Conservation (phyloP, 2,113 vertebrate genomes). For the Serilophus lunatus region DNA sequence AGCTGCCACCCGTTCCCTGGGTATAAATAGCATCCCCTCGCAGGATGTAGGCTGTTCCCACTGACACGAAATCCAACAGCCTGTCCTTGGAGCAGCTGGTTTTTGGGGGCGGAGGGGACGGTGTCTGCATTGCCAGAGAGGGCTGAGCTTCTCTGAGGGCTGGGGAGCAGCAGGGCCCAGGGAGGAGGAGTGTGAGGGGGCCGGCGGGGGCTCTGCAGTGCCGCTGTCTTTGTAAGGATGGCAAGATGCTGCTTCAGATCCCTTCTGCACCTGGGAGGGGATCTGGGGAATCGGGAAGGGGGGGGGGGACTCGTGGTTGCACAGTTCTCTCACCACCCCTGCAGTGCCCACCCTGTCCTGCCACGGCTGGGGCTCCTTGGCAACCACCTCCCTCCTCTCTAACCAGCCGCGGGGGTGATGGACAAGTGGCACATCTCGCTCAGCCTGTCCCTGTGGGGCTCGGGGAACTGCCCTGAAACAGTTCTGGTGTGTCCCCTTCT, state of each 20-base stretch:
- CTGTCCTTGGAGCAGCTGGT: neutral
- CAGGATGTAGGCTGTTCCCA: neutral
- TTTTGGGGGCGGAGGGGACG: neutral
- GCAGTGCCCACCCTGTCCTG: neutral
- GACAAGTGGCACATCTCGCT: accelerated
- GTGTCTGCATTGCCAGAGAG: accelerated
- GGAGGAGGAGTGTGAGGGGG: neutral
- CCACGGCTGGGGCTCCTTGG: accelerated
- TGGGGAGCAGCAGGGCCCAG: neutral
- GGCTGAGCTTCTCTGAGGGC: neutral
- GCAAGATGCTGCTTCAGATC: neutral
- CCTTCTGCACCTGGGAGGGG: neutral
- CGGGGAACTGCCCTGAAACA: accelerated
- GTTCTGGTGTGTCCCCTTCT: neutral
- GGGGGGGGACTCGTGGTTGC: neutral
- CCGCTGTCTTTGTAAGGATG: neutral
- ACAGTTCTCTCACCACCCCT: accelerated
- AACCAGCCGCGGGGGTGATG: accelerated
- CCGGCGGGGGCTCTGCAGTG: neutral
- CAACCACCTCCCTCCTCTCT: neutral
- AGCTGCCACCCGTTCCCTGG: neutral
- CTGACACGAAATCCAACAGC: neutral
- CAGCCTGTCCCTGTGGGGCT: neutral
- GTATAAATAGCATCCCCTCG: neutral
- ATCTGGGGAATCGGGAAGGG: accelerated